Evolutionary conservation across 2,888 invertebrate genomes (phyloP), one percentile per base, ranked within the genome.

Genomic region (Panopea generosa): DNA sequence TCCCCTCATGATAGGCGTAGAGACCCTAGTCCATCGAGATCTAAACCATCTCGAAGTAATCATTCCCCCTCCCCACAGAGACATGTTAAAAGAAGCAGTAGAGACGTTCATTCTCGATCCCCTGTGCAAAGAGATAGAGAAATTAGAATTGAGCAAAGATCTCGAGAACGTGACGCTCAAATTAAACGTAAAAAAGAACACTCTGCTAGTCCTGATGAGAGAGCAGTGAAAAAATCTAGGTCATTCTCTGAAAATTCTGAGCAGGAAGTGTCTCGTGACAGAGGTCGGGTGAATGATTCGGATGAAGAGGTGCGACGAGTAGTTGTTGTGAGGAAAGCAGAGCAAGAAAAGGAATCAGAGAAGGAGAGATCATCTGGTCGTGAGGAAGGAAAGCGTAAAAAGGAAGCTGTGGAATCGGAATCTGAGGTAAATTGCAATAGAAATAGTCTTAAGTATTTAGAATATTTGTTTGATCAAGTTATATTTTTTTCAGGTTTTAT

Each of bases 161-260:
- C 74, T 29, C 67, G 74, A 47, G 67, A 60, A 4, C 63, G 47
- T 33, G 56, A 56, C 2, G 43, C 24, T 22, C 33, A 53, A 2
- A 47, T 24, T 26, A 74, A 72, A 27, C 53, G 72, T 50, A 75
- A 69, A 47, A 55, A 56, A 22, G 65, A 68, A 43, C 33, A 40
- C 26, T 75, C 71, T 16, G 24, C 53, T 53, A 79, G 75, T 72
- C 75, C 75, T 20, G 68, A 72, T 38, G 65, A 71, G 47, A 43
- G 66, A 40, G 49, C 47, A 16, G 33, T 49, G 4, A 79, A 79
- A 38, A 57, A 68, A 50, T 63, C 67, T 4, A 55, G 72, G 56
- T 79, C 79, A 38, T 56, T 61, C 26, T 75, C 79, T 16, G 60
- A 69, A 20, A 65, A 59, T 53, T 59, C 72, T 20, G 68, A 77